These are phyloP conservation scores for Eustalomyia histrio DNA, from an alignment of 2,888 invertebrate genomes.

Conservation along the genomic window DNA sequence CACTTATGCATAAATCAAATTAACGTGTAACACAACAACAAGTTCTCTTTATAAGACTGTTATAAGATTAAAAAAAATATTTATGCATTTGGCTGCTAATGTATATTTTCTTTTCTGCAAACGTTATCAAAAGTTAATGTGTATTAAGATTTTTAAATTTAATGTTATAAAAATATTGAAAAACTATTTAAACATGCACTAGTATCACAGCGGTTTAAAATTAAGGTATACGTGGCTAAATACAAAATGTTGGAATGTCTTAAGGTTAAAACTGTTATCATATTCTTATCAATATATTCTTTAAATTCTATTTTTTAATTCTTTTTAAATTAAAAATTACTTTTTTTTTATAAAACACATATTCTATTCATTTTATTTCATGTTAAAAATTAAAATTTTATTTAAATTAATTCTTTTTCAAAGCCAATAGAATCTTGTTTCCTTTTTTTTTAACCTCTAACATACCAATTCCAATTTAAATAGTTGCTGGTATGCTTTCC, in stretches of 20 bases:
- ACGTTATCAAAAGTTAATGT: too few relatives aligned
- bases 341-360: too few relatives aligned
- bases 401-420: constrained; percentile 2
- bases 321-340: background rate
- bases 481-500: background rate
- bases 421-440: constrained; percentile 22
- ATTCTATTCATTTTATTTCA: too few relatives aligned
- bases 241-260: background rate
- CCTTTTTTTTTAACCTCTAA: constrained; percentile 1
- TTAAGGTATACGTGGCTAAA: constrained; percentile 5
- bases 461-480: constrained; percentile 26
- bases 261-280: background rate
- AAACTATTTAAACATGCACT: background rate
- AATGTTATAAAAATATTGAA: background rate
- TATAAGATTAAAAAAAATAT: too few relatives aligned
- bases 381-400: background rate
- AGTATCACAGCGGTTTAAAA: background rate
- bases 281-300: constrained; percentile 1
- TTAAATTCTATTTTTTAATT: background rate
- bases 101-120: too few relatives aligned
- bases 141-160: background rate
- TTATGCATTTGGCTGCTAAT: too few relatives aligned
- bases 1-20: too few relatives aligned
- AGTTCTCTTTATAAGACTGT: too few relatives aligned
- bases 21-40: too few relatives aligned